phyloP scores from a whole-genome alignment of 2,797 vertebrate genomes.

The Siniperca undulata region DNA sequence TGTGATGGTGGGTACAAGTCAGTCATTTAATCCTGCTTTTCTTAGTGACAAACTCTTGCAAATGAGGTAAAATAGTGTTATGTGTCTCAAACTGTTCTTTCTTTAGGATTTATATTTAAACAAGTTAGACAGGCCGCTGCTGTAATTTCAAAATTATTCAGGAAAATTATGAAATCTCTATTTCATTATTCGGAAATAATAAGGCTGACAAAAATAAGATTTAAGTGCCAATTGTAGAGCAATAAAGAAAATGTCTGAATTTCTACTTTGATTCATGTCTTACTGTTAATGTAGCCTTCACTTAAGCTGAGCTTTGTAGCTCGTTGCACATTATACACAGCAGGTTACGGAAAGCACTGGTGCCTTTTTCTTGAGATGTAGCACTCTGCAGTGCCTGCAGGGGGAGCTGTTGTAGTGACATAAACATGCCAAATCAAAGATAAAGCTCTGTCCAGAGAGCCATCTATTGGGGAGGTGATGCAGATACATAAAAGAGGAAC shows the following conservation, averaged over 20 bases:
- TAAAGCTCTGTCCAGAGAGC: conserved; percentile 31
- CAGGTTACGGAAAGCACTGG: conserved; percentile 1
- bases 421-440: conserved; percentile 8
- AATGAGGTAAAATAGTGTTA: neutral
- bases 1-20: neutral
- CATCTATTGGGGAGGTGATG: conserved; percentile 42
- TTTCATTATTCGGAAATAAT: neutral
- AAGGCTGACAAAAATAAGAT: neutral
- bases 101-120: neutral
- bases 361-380: neutral
- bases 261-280: neutral
- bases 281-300: neutral
- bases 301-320: neutral
- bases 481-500: conserved; percentile 42
- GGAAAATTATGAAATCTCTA: neutral
- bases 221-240: neutral
- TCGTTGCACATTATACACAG: neutral
- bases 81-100: neutral
- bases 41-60: neutral
- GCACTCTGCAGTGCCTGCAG: conserved; percentile 42
- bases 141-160: neutral
- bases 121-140: neutral
- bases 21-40: neutral
- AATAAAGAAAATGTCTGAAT: neutral
- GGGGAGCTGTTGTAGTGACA: conserved; percentile 39